Conservation (phyloP, 2,888 invertebrate species). For the Chymomyza procnemis region DNA sequence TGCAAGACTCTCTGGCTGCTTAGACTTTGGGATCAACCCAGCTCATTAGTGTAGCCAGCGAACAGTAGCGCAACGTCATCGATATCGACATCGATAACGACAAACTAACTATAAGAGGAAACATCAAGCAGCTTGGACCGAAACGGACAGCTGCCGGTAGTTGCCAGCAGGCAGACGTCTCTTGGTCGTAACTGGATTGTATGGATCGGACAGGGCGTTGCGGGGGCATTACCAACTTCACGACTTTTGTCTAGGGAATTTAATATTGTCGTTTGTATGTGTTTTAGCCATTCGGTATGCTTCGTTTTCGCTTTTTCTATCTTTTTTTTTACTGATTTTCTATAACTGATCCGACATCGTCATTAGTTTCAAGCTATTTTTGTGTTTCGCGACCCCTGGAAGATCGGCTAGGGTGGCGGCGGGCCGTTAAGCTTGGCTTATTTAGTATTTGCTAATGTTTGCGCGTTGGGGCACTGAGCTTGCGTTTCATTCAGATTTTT, state of each 20-base stretch:
- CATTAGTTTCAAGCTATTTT: constrained; percentile 49
- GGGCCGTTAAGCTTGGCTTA: constrained; percentile 21
- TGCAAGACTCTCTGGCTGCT: no score
- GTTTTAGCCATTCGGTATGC: background rate
- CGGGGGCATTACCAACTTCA: constrained; percentile 38
- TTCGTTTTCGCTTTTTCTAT: constrained; percentile 32
- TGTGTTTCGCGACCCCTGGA: constrained; percentile 18
- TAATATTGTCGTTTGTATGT: constrained; percentile 66
- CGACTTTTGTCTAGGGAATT: constrained; percentile 58
- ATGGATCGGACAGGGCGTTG: constrained; percentile 16
- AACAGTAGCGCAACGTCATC: constrained; percentile 16
- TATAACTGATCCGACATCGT: constrained; percentile 33
- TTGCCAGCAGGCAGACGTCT: background rate
- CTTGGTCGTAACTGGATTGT: background rate
- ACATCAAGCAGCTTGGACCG: constrained; percentile 37
- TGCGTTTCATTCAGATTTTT: constrained; percentile 37
- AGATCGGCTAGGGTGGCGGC: background rate
- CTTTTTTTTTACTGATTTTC: constrained; percentile 29
- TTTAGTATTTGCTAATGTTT: constrained; percentile 38
- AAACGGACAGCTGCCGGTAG: constrained; percentile 69
- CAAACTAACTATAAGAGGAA: constrained; percentile 39
- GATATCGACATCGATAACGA: constrained; percentile 5
- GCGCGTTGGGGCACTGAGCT: constrained; percentile 27
- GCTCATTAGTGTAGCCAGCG: constrained; percentile 24
- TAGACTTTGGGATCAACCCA: background rate